Percentiles rank a stretch among this genome's conserved stretches.
Evolutionary conservation across 2,888 invertebrate species (phyloP).

Genomic region (Dysmachus trigonus): DNA sequence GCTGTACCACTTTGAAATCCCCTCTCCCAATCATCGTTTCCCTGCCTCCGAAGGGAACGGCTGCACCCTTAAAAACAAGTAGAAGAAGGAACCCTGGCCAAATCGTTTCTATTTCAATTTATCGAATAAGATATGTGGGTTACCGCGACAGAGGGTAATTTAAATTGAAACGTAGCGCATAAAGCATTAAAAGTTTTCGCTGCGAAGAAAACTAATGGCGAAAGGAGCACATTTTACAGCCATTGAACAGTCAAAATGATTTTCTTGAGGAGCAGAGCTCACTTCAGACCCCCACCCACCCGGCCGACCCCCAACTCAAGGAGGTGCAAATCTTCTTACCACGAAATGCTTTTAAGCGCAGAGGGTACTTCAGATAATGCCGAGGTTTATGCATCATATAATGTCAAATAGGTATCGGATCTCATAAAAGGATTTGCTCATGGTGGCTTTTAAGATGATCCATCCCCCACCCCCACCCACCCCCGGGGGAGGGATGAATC

Average conservation of each 20-base stretch:
- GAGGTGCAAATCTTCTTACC: conserved; percentile 41
- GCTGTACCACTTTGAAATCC: background rate
- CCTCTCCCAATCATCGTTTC: background rate
- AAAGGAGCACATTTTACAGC: conserved; percentile 20
- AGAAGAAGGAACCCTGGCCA: background rate
- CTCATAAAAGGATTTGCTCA: conserved; percentile 32
- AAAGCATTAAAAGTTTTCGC: conserved; percentile 25
- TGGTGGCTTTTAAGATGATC: conserved; percentile 22
- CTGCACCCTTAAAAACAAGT: background rate
- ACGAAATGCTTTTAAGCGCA: conserved; percentile 38
- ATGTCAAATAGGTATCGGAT: conserved; percentile 1
- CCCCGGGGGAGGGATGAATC: background rate
- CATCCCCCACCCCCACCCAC: too few relatives aligned
- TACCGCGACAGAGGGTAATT: conserved; percentile 9
- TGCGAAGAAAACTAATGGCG: conserved; percentile 22
- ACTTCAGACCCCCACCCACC: too few relatives aligned
- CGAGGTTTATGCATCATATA: conserved; percentile 40
- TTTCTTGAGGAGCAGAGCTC: background rate
- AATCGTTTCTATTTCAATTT: conserved; percentile 30
- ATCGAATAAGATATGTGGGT: conserved; percentile 13
- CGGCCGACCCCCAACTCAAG: background rate
- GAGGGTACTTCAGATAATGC: conserved; percentile 33
- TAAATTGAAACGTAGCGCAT: background rate
- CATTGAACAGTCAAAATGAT: conserved; percentile 24
- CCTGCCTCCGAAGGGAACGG: background rate